Evolutionary conservation across 1,140 invertebrate species (phyloP).

Genomic region (Bombus pyrosoma): DNA sequence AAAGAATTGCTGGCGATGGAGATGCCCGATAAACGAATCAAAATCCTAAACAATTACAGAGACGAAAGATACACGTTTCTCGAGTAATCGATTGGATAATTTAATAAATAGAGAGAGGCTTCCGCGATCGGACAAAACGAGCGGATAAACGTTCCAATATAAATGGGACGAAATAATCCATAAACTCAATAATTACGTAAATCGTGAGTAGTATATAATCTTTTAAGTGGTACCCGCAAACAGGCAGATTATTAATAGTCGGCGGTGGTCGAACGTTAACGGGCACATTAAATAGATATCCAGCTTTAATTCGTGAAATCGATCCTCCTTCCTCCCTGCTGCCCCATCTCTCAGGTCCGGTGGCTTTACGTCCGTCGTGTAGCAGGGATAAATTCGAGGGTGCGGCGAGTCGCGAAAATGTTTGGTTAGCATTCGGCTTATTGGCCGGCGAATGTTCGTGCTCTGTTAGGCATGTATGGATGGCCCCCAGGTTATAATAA

Average conservation of each 20-base stretch:
- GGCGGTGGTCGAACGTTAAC: constrained; percentile 8
- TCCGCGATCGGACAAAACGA: background rate
- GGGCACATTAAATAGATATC: constrained; percentile 53
- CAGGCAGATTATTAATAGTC: constrained; percentile 39
- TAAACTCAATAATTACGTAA: constrained; percentile 9
- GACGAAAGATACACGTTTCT: background rate
- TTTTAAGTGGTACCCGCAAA: constrained; percentile 28
- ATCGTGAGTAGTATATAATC: constrained; percentile 26
- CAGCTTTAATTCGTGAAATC: constrained; percentile 59
- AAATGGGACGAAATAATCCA: constrained; percentile 22
- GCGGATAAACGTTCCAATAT: background rate
- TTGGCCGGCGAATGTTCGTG: constrained; percentile 76
- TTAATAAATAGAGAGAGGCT: background rate
- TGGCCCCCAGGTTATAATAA: constrained; percentile 83
- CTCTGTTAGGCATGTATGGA: constrained; percentile 79
- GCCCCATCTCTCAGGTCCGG: background rate
- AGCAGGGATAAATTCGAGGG: constrained; percentile 61
- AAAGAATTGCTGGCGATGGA: background rate
- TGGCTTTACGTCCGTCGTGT: constrained; percentile 33
- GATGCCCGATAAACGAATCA: background rate
- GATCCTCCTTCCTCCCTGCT: constrained; percentile 33
- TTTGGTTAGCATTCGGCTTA: constrained; percentile 78
- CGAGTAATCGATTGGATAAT: background rate
- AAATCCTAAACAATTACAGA: background rate
- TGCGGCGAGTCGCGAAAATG: constrained; percentile 78